Percentiles rank a stretch among this genome's conserved stretches.
These are phyloP conservation scores for Tetraodon nigroviridis DNA, from an alignment of 2,113 vertebrate species.

Conservation along the genomic window DNA sequence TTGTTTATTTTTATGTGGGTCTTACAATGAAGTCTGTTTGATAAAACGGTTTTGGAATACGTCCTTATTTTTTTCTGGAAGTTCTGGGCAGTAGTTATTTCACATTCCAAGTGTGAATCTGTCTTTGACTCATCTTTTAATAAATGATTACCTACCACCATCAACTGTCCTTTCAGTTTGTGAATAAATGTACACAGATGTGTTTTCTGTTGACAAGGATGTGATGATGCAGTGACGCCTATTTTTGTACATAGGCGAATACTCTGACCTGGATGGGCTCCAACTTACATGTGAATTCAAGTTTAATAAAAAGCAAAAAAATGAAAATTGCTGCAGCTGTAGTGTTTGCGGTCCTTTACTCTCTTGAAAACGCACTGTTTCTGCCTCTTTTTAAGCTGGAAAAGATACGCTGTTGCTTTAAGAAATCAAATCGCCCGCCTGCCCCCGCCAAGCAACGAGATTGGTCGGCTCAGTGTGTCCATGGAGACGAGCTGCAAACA, in stretches of 20 bases:
- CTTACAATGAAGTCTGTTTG: conserved; percentile 79
- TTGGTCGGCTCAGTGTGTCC: conserved; percentile 67
- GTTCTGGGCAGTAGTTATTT: conserved; percentile 75
- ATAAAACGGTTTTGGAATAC: conserved; percentile 63
- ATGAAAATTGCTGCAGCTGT: conserved; percentile 45
- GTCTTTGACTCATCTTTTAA: conserved; percentile 81
- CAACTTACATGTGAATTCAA: conserved; percentile 71
- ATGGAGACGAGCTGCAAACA: conserved; percentile 70
- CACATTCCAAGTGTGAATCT: conserved; percentile 79
- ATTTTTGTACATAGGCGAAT: conserved; percentile 64
- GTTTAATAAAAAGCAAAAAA: conserved; percentile 70
- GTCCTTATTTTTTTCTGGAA: conserved; percentile 29
- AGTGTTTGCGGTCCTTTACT: conserved; percentile 48
- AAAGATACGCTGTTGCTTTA: conserved; percentile 67
- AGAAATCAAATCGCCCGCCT: conserved; percentile 77
- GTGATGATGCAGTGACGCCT: conserved; percentile 68
- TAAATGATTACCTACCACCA: conserved; percentile 81
- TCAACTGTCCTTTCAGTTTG: conserved; percentile 75
- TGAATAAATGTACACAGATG: conserved; percentile 72
- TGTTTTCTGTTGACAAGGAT: conserved; percentile 67
- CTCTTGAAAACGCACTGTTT: conserved; percentile 16
- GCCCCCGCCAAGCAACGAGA: conserved; percentile 50
- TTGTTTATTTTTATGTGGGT: conserved; percentile 82
- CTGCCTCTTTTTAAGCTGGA: conserved; percentile 1
- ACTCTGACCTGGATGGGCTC: conserved; percentile 63